Evolutionary conservation across 2,888 invertebrate species (phyloP).

Genomic region (Amiota mariae): DNA sequence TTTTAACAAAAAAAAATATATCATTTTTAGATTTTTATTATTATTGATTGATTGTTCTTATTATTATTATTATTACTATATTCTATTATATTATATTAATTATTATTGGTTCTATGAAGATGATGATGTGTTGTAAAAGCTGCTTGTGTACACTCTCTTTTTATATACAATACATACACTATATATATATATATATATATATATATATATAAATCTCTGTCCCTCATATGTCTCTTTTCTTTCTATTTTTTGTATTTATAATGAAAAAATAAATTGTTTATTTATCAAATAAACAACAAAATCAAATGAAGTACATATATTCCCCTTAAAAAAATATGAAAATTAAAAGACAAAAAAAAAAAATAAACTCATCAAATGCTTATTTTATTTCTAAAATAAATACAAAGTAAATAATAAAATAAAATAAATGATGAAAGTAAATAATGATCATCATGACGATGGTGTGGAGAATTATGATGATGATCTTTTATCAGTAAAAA

Average conservation of each 20-base stretch:
- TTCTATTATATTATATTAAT: neutral
- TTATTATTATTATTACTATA: constrained; percentile 19
- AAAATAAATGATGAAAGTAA: too few species aligned
- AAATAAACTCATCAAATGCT: constrained; percentile 60
- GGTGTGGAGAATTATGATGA: constrained; percentile 37
- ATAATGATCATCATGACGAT: too few species aligned
- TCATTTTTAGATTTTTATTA: constrained; percentile 16
- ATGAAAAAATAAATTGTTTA: too few species aligned
- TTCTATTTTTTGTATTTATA: neutral
- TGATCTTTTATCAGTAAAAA: constrained; percentile 44
- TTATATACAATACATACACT: neutral
- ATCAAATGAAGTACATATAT: neutral
- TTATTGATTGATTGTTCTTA: constrained; percentile 5
- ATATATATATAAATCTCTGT: neutral
- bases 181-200: neutral
- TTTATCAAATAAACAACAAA: too few species aligned
- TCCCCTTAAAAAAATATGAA: constrained; percentile 1
- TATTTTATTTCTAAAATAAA: constrained; percentile 69
- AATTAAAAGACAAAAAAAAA: constrained; percentile 42
- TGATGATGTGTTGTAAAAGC: neutral
- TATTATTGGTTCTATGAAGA: neutral
- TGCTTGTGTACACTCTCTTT: neutral
- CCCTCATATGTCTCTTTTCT: neutral
- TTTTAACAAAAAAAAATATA: too few species aligned
- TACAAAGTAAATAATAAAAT: constrained; percentile 47